Evolutionary conservation across 2,113 vertebrate genomes (phyloP).

Genomic region (Eulacestoma nigropectus): DNA sequence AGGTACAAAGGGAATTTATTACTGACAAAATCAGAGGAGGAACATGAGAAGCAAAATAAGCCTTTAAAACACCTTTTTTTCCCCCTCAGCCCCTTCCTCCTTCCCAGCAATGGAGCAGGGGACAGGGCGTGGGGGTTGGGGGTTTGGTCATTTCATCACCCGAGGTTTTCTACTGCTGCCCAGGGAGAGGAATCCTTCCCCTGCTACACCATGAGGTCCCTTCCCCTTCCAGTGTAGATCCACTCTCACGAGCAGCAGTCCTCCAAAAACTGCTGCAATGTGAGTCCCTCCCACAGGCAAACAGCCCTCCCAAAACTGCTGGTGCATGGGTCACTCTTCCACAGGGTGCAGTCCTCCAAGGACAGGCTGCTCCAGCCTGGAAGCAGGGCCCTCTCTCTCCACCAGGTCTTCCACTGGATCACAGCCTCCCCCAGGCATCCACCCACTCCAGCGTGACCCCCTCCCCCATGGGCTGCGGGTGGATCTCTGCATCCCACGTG

Average conservation of each 20-base stretch:
- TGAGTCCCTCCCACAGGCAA: not conserved
- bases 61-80: not conserved
- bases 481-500: not conserved
- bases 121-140: no score
- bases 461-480: not conserved
- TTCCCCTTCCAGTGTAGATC: no score
- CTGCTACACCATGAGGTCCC: no score
- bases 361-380: not conserved
- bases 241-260: no score
- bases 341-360: not conserved
- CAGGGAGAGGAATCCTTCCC: not conserved
- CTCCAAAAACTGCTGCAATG: not conserved
- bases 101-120: rapidly evolving
- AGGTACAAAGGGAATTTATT: not conserved
- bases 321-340: rapidly evolving
- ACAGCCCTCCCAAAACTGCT: no score
- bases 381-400: not conserved
- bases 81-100: rapidly evolving
- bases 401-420: not conserved
- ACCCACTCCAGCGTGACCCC: rapidly evolving
- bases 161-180: rapidly evolving
- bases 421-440: not conserved
- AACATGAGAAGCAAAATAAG: not conserved
- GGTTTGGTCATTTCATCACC: not conserved
- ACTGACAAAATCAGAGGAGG: not conserved